Evolutionary conservation across 2,888 invertebrate genomes (phyloP), one percentile per base, ranked within the genome.

Genomic region (Scaptomyza cyrtandrae): DNA sequence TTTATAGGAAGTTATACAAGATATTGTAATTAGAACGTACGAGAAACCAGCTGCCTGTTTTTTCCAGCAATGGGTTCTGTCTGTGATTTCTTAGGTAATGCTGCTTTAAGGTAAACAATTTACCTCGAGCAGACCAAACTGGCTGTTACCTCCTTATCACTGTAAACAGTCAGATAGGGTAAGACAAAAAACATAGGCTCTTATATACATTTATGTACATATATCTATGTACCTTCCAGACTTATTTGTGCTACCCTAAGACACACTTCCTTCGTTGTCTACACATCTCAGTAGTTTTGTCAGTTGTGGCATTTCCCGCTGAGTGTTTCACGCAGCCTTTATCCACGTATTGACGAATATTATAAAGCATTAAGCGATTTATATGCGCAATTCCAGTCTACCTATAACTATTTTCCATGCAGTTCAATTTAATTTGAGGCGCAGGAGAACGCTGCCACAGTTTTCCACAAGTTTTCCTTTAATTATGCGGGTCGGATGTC

Each of bases 401-500:
- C 13, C 37, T 16, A 33, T 10, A 59, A 13, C 16, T 16, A 48
- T 41, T 43, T 48, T 41, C 59, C 63, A 53, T 27, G 75, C 70
- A 52, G 62, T 62, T 68, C 66, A 72, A 84, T 78, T 66, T 31
- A 63, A 65, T 63, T 37, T 39, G 46, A 43, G 48, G 64, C 68
- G 67, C 80, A 80, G 52, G 62, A 72, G 68, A 39, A 49, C 75
- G 54, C 65, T 55, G 64, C 45, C 59, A 54, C 45, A 29, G 39
- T 33, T 71, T 75, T 70, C 24, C 62, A 63, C 79, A 52, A 64
- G 1, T 80, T 81, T 81, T 62, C 68, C 61, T 62, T 50, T 54
- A 87, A 82, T 85, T 68, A 83, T 83, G 88, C 83, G 86, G 83
- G 83, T 67, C 62, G 78, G 64, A 68, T 76, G 69, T 65, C 67